Conservation (phyloP, 2,113 vertebrate genomes). For the Paratilapia polleni region DNA sequence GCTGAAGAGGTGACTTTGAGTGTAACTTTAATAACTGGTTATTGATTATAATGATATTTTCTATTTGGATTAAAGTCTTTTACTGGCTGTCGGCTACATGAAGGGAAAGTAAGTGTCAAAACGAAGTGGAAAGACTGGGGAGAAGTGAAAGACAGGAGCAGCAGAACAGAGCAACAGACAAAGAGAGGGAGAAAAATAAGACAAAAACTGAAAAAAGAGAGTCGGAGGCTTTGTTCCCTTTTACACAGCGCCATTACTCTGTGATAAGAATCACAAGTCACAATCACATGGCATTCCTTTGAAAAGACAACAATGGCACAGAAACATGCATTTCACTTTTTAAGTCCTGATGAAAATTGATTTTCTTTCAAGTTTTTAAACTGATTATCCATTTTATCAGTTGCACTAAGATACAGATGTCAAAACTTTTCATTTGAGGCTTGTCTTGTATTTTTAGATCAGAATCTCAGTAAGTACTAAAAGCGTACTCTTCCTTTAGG, state of each 20-base stretch:
- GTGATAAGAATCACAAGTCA: background rate
- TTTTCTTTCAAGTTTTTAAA: constrained; percentile 5
- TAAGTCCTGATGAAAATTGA: background rate
- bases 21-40: background rate
- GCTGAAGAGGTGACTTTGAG: background rate
- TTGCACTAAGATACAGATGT: background rate
- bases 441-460: background rate
- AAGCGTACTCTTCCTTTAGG: background rate
- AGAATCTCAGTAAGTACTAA: background rate
- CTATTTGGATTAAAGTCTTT: background rate
- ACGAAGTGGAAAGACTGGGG: background rate
- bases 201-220: background rate
- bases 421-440: background rate
- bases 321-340: background rate
- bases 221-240: background rate
- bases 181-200: background rate
- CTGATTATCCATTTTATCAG: background rate
- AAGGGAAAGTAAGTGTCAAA: background rate
- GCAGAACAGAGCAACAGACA: background rate
- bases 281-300: background rate
- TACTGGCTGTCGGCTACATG: background rate
- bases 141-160: background rate
- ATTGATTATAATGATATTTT: background rate
- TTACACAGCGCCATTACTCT: background rate
- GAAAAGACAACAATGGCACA: background rate